phyloP scores from a whole-genome alignment of 2,113 vertebrate species.

The Neogobius melanostomus region DNA sequence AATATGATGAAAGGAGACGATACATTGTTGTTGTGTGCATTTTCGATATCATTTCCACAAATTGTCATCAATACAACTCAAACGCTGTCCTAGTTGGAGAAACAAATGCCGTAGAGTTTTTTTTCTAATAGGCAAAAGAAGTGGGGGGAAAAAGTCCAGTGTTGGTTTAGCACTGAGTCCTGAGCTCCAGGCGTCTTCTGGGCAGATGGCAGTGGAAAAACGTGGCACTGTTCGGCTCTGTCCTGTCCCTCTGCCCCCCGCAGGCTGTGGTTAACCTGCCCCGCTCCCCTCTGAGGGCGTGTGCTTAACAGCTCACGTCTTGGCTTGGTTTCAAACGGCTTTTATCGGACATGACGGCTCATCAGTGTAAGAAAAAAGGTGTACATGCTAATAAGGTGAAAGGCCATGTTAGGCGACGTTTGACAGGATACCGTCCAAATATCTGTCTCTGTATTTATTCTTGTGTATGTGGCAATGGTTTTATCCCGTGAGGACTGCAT shows the following conservation, averaged over 20 bases:
- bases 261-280: neutral
- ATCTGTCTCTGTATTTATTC: too few relatives aligned
- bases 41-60: too few relatives aligned
- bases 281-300: neutral
- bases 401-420: slow-evolving; percentile 34
- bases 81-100: too few relatives aligned
- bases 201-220: slow-evolving; percentile 45
- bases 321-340: slow-evolving; percentile 16
- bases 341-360: slow-evolving; percentile 7
- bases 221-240: slow-evolving; percentile 23
- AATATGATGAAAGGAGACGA: neutral
- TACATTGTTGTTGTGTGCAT: too few relatives aligned
- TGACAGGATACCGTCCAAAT: too few relatives aligned
- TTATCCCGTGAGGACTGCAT: too few relatives aligned
- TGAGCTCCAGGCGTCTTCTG: slow-evolving; percentile 21
- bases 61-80: too few relatives aligned
- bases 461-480: too few relatives aligned
- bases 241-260: slow-evolving; percentile 11
- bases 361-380: neutral
- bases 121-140: too few relatives aligned
- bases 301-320: slow-evolving; percentile 8
- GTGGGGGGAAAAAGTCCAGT: too few relatives aligned
- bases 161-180: neutral
- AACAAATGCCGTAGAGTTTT: too few relatives aligned
- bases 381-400: slow-evolving; percentile 31